Evolutionary conservation across 2,113 vertebrate genomes (phyloP), one percentile per base, ranked within the genome.

Genomic region (Isichthys henryi): DNA sequence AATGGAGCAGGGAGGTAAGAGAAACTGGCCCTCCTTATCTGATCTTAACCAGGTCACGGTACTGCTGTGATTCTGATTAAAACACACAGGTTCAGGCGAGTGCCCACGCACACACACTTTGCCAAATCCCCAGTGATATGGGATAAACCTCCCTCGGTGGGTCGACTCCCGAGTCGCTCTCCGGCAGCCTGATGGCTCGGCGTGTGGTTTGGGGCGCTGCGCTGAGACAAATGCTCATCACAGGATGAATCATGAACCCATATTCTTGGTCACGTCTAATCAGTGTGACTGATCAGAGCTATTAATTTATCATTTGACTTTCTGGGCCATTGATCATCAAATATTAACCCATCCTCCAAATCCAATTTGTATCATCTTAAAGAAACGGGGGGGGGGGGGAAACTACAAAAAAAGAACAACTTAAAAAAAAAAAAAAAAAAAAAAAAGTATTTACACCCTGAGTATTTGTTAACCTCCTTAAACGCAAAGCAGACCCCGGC

Each of bases 401-500:
- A n/a, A n/a, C n/a, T n/a, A n/a, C n/a, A 21, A 82, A 49, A 27
- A 35, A 17, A 53, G 31, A 35, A 35, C 46, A 87, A 39, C 39
- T 39, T 39, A 56, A 31, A 62, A 52, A 31, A 31, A 52, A 53
- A 2, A 31, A 66, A 66, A 66, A 31, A 66, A n/a, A 66, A 31
- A 49, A 39, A 31, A 3, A 10, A 58, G 3, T 45, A 46, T 88
- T 88, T 48, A 48, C 45, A 23, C 23, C 23, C 31, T 31, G 3
- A 62, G 49, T 13, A 46, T 66, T 31, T 62, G 87, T 23, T 45
- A 50, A 15, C 45, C 56, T 45, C 13, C 93, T 94, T 94, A 93
- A 92, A 93, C 88, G 91, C 94, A 94, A 95, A 94, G 94, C 88
- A 92, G 94, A 94, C 93, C 95, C 95, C 93, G 92, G 94, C 95